These are phyloP conservation scores for Halesus radiatus DNA, from an alignment of 1,140 invertebrate genomes.

Conservation along the genomic window DNA sequence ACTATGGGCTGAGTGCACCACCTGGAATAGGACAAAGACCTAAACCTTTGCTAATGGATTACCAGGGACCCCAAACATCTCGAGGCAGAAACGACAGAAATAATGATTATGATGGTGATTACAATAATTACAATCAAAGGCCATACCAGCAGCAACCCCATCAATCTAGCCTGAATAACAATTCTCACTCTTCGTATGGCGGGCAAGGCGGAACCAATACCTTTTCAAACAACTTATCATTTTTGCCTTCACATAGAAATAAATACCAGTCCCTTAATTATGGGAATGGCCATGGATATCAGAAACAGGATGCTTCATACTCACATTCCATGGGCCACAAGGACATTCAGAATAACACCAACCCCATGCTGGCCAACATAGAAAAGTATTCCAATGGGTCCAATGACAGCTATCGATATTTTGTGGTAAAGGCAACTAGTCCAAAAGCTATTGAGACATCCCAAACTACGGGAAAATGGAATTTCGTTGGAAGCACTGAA, in stretches of 20 bases:
- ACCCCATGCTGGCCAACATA: conserved; percentile 63
- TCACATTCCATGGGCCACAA: conserved; percentile 54
- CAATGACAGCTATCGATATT: conserved; percentile 62
- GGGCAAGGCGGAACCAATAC: neutral
- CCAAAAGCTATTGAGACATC: conserved; percentile 63
- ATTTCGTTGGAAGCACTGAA: conserved; percentile 65
- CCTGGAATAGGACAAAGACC: conserved; percentile 84
- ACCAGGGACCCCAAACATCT: conserved; percentile 47
- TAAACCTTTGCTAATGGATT: conserved; percentile 73
- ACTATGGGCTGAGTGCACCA: conserved; percentile 80
- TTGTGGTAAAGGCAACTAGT: conserved; percentile 64
- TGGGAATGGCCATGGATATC: neutral
- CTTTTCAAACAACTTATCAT: conserved; percentile 11
- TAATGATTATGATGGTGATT: conserved; percentile 12
- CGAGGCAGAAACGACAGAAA: conserved; percentile 12
- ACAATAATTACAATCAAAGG: conserved; percentile 32
- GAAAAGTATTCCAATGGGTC: conserved; percentile 62
- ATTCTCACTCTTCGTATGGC: neutral
- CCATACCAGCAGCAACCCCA: conserved; percentile 29
- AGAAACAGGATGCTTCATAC: neutral
- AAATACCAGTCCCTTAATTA: neutral
- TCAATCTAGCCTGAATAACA: conserved; percentile 36
- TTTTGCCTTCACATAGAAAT: neutral
- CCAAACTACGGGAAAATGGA: conserved; percentile 61
- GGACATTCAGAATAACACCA: conserved; percentile 62